Percentiles rank a stretch among this genome's conserved stretches.
Conservation (phyloP, 2,113 vertebrate species). For the Menura novaehollandiae region DNA sequence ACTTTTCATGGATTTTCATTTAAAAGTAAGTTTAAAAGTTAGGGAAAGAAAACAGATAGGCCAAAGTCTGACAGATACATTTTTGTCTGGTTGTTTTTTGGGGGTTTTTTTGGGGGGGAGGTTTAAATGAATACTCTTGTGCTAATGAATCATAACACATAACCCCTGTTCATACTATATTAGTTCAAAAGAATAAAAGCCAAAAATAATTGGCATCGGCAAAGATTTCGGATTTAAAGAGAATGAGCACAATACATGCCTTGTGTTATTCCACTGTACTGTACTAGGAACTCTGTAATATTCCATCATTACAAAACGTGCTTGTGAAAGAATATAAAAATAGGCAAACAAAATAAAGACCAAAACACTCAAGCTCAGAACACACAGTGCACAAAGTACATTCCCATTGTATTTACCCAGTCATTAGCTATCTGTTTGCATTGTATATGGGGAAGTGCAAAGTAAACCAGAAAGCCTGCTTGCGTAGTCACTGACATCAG, state of each 20-base stretch:
- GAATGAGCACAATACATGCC: slow-evolving; percentile 32
- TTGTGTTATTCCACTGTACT: slow-evolving; percentile 29
- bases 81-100: background rate
- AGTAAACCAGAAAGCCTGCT: slow-evolving; percentile 33
- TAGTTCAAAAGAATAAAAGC: slow-evolving; percentile 55
- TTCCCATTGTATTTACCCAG: slow-evolving; percentile 52
- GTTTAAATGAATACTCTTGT: background rate
- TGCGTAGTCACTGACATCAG: slow-evolving; percentile 47
- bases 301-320: slow-evolving; percentile 51
- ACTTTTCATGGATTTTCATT: background rate
- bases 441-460: slow-evolving; percentile 29
- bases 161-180: background rate
- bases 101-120: background rate
- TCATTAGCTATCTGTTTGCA: slow-evolving; percentile 55
- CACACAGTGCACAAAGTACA: slow-evolving; percentile 40
- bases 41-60: background rate
- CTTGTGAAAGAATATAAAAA: slow-evolving; percentile 50
- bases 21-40: background rate
- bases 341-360: slow-evolving; percentile 59
- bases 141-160: background rate
- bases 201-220: slow-evolving; percentile 36
- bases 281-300: slow-evolving; percentile 45
- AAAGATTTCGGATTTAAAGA: slow-evolving; percentile 36
- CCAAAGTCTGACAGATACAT: background rate
- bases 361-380: slow-evolving; percentile 47